Conservation (phyloP, 2,797 vertebrate species). For the Dipus sagitta region DNA sequence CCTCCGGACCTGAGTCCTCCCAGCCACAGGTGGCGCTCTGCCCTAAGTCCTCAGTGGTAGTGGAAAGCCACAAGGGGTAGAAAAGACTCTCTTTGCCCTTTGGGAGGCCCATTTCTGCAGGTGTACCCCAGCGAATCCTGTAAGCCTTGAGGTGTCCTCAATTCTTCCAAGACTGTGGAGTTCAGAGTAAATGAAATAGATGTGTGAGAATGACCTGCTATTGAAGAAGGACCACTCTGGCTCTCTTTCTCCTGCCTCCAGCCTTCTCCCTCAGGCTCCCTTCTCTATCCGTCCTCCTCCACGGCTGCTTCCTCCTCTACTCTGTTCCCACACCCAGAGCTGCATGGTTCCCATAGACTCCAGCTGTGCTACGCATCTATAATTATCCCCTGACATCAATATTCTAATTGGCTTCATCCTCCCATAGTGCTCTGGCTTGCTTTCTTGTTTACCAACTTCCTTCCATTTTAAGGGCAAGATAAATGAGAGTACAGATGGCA, state of each 20-base stretch:
- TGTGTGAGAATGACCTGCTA: rapidly evolving
- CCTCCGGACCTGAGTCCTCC: not conserved
- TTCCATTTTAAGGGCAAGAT: constrained; percentile 55
- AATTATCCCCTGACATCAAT: not conserved
- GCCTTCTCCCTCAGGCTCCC: no score
- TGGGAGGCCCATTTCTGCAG: not conserved
- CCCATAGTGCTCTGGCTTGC: constrained; percentile 23
- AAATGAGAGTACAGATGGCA: constrained; percentile 1
- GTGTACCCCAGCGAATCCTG: not conserved
- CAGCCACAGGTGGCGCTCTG: not conserved
- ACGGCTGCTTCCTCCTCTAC: not conserved
- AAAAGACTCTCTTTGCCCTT: not conserved
- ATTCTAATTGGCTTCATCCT: not conserved
- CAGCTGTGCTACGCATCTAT: not conserved
- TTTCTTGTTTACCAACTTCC: constrained; percentile 54
- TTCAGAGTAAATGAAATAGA: not conserved
- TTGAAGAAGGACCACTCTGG: not conserved
- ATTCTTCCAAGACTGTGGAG: not conserved
- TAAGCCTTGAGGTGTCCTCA: not conserved
- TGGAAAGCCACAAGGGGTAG: not conserved
- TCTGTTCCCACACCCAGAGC: not conserved
- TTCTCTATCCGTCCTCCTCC: not conserved
- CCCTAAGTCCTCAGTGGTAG: no score
- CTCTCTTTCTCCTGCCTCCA: not conserved
- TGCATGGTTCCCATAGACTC: not conserved